Base-by-base conservation (phyloP, 2,888 invertebrate genomes). In the Drosophila affinis region DNA sequence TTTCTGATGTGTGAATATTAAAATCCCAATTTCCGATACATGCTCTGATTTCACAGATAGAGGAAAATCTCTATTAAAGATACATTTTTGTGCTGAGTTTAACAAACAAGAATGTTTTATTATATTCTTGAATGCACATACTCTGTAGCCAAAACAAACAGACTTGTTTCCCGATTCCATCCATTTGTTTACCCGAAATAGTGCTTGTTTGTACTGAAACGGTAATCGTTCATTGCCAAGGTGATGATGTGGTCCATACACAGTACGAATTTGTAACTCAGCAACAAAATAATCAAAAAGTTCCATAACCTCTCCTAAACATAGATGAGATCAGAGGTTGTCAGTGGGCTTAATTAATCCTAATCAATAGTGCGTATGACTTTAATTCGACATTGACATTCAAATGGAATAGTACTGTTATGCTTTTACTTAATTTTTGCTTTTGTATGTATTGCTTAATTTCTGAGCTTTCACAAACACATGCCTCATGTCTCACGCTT, bases 351-450 rank as follows among this genome's bases (percentile, higher is more conserved):
- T 78, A 85, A 85, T 89, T 84, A 81, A 76, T 34, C 57, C 39
- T 76, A 74, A 76, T 46, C 74, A 68, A 65, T 69, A 58, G 62
- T 34, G 59, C 32, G 60, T 46, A 24, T 86, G 88, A 85, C 85
- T 73, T 89, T 88, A 69, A 69, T 72, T 75, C 78, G 89, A 85
- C 89, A 86, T 89, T 89, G 84, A 55, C 80, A 79, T 88, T 88
- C 72, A 85, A 89, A 82, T 75, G 39, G 39, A 89, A 82, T 75
- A 14, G 39, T 6, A 72, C 55, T 62, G 65, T 60, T 57, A 54
- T 46, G 24, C 54, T 62, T 45, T 48, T 10, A 52, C 54, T 46
- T 44, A 46, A 47, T 54, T 14, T 67, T 67, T 71, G 39, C 24
- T 63, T 63, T 64, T 34, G 12, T 34, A 12, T 12, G 12, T 62